Evolutionary conservation across 2,113 vertebrate genomes (phyloP), one percentile per base, ranked within the genome.

Genomic region (Phylloscopus whistleri): DNA sequence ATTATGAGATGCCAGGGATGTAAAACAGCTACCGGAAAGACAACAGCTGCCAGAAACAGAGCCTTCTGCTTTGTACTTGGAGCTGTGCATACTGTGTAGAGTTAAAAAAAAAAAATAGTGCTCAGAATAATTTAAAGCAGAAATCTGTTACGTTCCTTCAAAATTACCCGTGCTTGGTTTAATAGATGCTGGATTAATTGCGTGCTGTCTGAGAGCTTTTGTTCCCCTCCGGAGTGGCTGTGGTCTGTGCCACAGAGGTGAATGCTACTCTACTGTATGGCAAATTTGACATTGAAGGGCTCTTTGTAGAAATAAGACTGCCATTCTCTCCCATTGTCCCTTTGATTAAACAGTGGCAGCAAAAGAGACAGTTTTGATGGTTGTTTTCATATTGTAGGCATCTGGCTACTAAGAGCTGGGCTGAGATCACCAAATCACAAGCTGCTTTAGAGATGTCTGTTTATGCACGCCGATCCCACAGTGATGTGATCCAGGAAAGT

Each of bases 101-200:
- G 85, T 93, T 95, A 83, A 95, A 94, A 94, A 94, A 94, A 93
- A 94, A 95, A 95, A 94, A 73, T 55, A 90, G 52, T 56, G 79
- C 85, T 93, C 88, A 75, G 96, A 93, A 95, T 96, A 94, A 97
- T 96, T 96, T 95, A 94, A 93, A 94, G 60, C 94, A 95, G 92
- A 93, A 96, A 95, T 95, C 95, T 92, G 89, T 93, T 97, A 81
- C 13, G 52, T 96, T 96, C 60, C 94, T 94, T 97, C 80, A 89
- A 95, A 96, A 97, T 97, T 95, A 94, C 93, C 89, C 96, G 2
- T 93, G 95, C 94, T 94, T 93, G 85, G 72, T 94, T 97, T 97
- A 96, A 97, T 96, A 96, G 94, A 96, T 93, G 96, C 95, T 70
- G 85, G 83, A 94, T 96, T 97, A 96, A 96, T 96, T 97, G 93